Evolutionary conservation across 2,888 invertebrate genomes (phyloP), one percentile per base, ranked within the genome.

Genomic region (Eilema caniola): DNA sequence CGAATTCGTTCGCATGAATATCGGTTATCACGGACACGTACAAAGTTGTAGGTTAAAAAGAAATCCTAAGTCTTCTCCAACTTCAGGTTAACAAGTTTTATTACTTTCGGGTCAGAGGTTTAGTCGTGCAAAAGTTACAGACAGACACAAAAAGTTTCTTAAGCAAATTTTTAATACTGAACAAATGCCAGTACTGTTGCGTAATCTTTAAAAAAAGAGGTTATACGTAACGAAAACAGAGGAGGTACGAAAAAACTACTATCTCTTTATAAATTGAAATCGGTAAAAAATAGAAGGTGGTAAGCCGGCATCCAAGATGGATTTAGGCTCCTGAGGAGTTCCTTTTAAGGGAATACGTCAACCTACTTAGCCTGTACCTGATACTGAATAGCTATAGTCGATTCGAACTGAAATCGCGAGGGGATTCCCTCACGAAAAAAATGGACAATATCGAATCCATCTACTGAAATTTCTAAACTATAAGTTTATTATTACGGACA

Each of bases 51-150:
- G 10, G 53, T 53, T n/a, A n/a, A n/a, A 53, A n/a, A 33, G 20
- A 53, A 20, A 5, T 53, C 53, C 8, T 53, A 53, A 2, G n/a
- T 53, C 53, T 53, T 53, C 53, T n/a, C 8, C 53, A 53, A 53
- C 20, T 53, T 20, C 53, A 53, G n/a, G 53, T 47, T 47, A 47
- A 47, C 16, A 47, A 20, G 20, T 47, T 47, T 47, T 53, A 53
- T 53, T 53, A 53, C 53, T 53, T 53, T 53, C 53, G 53, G 53
- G 53, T 53, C 53, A 53, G 53, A 53, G 53, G 53, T 53, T 53
- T 53, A 53, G n/a, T 53, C 53, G 53, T 53, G 53, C 53, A 53
- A 53, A 53, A n/a, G 53, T 53, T n/a, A n/a, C 53, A 53, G 53
- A 53, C 53, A 53, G 53, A n/a, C 53, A 53, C 53, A 53, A 53